These are phyloP conservation scores for Beroe ovata DNA, from an alignment of 37 sponge, comb jelly and placozoan genomes.

Conservation along the genomic window DNA sequence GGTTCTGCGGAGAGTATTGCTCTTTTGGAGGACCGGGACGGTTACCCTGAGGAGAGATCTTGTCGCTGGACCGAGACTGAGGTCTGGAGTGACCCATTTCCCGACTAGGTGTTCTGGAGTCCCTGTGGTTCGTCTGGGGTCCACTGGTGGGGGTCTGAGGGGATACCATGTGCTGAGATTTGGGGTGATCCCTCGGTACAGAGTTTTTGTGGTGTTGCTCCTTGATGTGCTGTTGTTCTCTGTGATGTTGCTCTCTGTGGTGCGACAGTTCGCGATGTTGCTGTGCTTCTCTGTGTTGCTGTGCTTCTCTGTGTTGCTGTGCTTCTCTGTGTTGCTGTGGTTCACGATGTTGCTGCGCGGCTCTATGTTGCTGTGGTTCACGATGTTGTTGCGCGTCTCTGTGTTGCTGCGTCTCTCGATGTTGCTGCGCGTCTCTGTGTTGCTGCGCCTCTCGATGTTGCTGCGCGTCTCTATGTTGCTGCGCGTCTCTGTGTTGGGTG, in stretches of 20 bases:
- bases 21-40: neutral
- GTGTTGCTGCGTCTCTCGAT: neutral
- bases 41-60: constrained; percentile 11
- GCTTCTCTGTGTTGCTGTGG: neutral
- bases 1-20: neutral
- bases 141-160: neutral
- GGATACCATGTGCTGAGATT: neutral
- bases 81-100: neutral
- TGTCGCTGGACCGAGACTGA: neutral
- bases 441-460: neutral
- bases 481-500: neutral
- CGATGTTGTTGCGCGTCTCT: neutral
- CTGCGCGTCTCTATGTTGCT: neutral
- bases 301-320: neutral
- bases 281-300: neutral
- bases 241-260: neutral
- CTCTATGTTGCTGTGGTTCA: neutral
- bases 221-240: neutral
- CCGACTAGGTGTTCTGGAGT: neutral
- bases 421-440: neutral
- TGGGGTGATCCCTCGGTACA: constrained; percentile 1
- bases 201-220: neutral
- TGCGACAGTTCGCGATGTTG: neutral
- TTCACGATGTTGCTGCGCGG: neutral
- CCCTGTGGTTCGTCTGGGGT: constrained; percentile 17